phyloP scores from a whole-genome alignment of 2,797 vertebrate species.

The Gastrophryne carolinensis region DNA sequence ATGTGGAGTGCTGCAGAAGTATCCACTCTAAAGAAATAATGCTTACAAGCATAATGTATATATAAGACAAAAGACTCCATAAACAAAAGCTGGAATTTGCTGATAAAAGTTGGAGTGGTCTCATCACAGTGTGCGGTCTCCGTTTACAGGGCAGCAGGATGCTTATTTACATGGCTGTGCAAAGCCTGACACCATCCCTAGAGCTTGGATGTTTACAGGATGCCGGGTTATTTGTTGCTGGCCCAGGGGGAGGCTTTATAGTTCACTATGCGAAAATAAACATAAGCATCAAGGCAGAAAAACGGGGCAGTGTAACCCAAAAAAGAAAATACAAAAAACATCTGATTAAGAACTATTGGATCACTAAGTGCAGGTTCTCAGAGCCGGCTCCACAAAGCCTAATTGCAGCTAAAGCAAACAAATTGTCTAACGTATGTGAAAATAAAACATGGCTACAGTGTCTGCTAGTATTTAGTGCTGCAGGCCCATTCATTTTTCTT shows the following conservation, averaged over 20 bases:
- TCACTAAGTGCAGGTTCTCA: no score
- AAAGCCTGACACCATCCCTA: constrained; percentile 23
- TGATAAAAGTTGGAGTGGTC: neutral
- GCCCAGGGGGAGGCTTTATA: constrained; percentile 13
- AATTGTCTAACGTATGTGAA: no score
- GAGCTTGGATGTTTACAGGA: constrained; percentile 24
- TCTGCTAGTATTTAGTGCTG: no score
- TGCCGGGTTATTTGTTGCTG: constrained; percentile 18
- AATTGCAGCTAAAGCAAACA: no score
- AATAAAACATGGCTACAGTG: no score
- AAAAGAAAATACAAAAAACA: no score
- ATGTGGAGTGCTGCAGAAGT: no score
- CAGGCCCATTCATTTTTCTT: no score
- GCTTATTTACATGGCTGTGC: constrained; percentile 38
- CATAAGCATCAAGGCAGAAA: neutral
- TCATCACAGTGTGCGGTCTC: constrained; percentile 43
- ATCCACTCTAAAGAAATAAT: no score
- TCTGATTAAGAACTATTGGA: no score
- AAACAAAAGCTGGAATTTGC: neutral
- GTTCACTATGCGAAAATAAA: constrained; percentile 28
- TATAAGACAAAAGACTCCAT: neutral
- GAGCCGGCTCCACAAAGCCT: no score
- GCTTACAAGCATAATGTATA: neutral
- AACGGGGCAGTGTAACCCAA: no score
- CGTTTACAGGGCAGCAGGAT: constrained; percentile 39